Evolutionary conservation across 2,113 vertebrate species (phyloP).

Genomic region (Hemicordylus capensis): DNA sequence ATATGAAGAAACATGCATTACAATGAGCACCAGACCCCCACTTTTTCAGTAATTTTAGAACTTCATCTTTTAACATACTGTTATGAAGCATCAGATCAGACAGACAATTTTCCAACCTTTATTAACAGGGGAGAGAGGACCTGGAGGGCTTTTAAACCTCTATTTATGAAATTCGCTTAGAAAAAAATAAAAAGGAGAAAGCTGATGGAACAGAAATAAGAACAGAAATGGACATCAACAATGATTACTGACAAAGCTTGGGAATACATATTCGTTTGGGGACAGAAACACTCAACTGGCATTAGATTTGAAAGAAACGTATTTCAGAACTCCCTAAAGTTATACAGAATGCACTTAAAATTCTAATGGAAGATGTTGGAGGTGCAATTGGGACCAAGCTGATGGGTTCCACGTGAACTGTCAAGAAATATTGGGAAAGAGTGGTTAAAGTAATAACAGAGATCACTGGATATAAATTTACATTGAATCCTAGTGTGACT

Average conservation of each 20-base stretch:
- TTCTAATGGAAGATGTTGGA: conserved; percentile 38
- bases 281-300: conserved; percentile 7
- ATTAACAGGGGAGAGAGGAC: background rate
- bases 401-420: conserved; percentile 37
- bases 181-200: background rate
- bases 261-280: conserved; percentile 23
- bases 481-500: background rate
- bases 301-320: conserved; percentile 1
- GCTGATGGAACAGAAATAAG: conserved; percentile 10
- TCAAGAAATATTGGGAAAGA: conserved; percentile 38
- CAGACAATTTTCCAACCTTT: conserved; percentile 19
- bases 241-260: conserved; percentile 14
- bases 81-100: conserved; percentile 19
- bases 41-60: background rate
- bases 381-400: conserved; percentile 34
- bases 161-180: conserved; percentile 1
- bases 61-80: background rate
- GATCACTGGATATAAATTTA: conserved; percentile 17
- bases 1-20: background rate
- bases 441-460: conserved; percentile 32
- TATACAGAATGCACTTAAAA: conserved; percentile 25
- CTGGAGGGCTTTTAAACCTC: conserved; percentile 12
- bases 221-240: conserved; percentile 27
- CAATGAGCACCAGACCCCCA: background rate
- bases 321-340: conserved; percentile 14